phyloP scores from a whole-genome alignment of 2,113 vertebrate genomes.

The Chauna torquata region DNA sequence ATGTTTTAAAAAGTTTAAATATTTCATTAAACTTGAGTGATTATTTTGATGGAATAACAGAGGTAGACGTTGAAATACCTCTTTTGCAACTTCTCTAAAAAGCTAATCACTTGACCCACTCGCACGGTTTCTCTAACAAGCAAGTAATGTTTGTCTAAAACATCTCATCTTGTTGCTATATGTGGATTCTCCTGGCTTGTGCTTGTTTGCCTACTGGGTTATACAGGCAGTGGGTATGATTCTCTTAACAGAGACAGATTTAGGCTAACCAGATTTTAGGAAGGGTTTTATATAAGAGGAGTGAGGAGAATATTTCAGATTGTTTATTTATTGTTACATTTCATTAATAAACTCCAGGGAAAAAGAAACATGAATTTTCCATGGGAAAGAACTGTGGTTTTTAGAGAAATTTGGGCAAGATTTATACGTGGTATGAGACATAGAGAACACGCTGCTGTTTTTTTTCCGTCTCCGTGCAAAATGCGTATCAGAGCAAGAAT shows the following conservation, averaged over 20 bases:
- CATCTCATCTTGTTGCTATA: not conserved
- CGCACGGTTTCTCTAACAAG: not conserved
- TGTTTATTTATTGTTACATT: not conserved
- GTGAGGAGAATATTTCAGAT: not conserved
- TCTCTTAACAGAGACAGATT: not conserved
- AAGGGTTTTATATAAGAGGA: not conserved
- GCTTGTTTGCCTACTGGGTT: not conserved
- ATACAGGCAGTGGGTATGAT: not conserved
- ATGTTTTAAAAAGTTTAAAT: slow-evolving; percentile 35
- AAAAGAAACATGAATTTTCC: not conserved
- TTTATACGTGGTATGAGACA: not conserved
- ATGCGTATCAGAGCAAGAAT: not conserved
- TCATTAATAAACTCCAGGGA: not conserved
- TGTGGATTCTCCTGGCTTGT: not conserved
- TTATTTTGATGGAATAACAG: not conserved
- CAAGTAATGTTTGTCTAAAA: not conserved
- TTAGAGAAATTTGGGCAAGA: not conserved
- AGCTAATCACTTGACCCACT: not conserved
- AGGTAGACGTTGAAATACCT: not conserved
- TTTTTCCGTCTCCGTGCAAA: not conserved
- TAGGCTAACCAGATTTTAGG: not conserved
- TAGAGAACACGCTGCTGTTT: not conserved
- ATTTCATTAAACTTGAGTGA: slow-evolving; percentile 25
- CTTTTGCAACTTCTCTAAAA: not conserved
- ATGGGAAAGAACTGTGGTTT: not conserved